These are phyloP conservation scores for Gisinianus flammeolus DNA, from an alignment of 2,888 invertebrate genomes.

Conservation along the genomic window DNA sequence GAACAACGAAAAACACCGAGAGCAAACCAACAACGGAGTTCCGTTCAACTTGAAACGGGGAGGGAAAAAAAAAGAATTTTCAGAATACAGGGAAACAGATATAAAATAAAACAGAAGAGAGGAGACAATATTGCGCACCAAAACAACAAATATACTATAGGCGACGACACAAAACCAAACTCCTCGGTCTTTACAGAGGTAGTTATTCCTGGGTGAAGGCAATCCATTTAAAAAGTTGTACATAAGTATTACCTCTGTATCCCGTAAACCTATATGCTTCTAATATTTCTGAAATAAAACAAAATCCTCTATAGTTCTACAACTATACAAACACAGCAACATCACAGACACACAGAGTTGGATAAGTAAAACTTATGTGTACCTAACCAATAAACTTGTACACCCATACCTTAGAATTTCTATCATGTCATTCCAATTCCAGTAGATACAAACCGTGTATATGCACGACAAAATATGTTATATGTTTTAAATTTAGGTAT, in stretches of 20 bases:
- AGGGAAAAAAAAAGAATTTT: not conserved
- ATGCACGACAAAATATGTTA: no score
- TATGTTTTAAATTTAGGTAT: no score
- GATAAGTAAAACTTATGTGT: no score
- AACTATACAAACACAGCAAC: no score
- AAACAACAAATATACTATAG: not conserved
- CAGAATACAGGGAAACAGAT: not conserved
- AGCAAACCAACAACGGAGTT: not conserved
- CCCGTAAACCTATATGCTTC: not conserved
- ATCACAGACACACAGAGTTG: no score
- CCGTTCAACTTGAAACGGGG: not conserved
- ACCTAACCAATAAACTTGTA: no score
- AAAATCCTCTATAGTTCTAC: conserved; percentile 5
- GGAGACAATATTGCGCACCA: not conserved
- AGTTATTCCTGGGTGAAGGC: conserved; percentile 28
- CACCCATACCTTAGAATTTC: no score
- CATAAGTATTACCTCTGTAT: not conserved
- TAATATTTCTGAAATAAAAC: not conserved
- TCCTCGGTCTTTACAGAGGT: not conserved
- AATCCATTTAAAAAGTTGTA: conserved; percentile 4
- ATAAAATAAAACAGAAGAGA: not conserved
- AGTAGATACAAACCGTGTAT: no score
- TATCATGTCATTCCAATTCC: no score
- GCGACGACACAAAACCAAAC: not conserved
- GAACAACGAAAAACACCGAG: not conserved